A percentile compares a stretch with the other conserved stretches of the same genome.
Evolutionary conservation across 2,888 invertebrate species (phyloP).

Genomic region (Macrosiphum euphorbiae): DNA sequence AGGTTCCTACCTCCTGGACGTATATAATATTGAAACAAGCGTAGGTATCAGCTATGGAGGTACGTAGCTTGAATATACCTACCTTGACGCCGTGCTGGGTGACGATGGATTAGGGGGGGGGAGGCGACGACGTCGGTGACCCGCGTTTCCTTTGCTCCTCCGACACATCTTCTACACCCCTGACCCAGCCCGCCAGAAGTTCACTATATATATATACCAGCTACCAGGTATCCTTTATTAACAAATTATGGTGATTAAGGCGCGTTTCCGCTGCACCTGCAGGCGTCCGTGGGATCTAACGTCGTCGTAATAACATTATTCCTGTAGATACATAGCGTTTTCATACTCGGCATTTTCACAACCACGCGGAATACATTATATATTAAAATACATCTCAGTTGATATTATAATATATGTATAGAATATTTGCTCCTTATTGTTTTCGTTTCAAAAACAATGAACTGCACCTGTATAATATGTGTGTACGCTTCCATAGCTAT

Average conservation of each 20-base stretch:
- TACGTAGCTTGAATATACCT: not conserved
- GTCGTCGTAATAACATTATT: slow-evolving; percentile 13
- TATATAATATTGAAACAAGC: not conserved
- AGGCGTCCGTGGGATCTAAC: slow-evolving; percentile 19
- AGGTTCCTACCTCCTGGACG: not conserved
- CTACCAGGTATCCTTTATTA: slow-evolving; percentile 37
- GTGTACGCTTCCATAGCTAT: too few species aligned
- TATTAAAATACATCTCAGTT: not conserved
- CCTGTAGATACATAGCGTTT: not conserved
- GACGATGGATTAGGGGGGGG: not conserved
- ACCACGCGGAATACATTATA: not conserved
- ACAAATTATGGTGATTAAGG: slow-evolving; percentile 57
- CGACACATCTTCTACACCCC: not conserved
- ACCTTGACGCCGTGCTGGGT: not conserved
- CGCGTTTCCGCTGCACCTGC: not conserved
- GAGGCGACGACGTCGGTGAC: not conserved
- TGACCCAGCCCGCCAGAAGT: not conserved
- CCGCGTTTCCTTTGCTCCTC: slow-evolving; percentile 16
- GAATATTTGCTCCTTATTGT: not conserved
- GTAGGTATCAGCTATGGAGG: not conserved
- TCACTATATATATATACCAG: slow-evolving; percentile 16
- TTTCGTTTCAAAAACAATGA: not conserved
- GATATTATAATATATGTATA: not conserved
- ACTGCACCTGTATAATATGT: not conserved
- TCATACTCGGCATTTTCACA: not conserved